Percentiles rank a stretch among this genome's conserved stretches.
phyloP scores from a whole-genome alignment of 2,113 vertebrate species.

The Cygnus buccinator region DNA sequence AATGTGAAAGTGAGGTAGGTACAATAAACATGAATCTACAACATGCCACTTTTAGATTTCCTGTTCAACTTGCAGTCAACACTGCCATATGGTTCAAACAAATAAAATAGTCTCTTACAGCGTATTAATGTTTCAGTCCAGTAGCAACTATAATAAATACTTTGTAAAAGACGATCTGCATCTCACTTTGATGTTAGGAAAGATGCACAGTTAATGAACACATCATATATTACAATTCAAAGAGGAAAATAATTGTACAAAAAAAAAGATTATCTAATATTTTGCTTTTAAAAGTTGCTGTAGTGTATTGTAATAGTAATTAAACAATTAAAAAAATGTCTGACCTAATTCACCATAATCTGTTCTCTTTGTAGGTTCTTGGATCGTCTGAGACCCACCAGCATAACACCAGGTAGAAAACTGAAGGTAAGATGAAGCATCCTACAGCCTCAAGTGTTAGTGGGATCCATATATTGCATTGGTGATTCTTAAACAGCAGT shows the following conservation, averaged over 20 bases:
- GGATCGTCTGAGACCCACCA: not conserved
- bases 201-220: not conserved
- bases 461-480: not conserved
- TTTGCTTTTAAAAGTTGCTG: not conserved
- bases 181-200: conserved; percentile 5
- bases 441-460: not conserved
- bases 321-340: not conserved
- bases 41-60: not conserved
- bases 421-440: conserved; percentile 55
- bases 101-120: not conserved
- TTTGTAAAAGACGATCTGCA: conserved; percentile 9
- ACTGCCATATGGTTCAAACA: not conserved
- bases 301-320: not conserved
- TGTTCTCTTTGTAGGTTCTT: conserved; percentile 18
- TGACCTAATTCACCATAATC: not conserved
- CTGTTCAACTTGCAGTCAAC: not conserved
- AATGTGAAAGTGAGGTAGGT: not conserved
- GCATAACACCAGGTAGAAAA: not conserved
- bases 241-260: not conserved
- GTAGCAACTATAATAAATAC: not conserved
- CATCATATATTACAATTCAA: not conserved
- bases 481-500: not conserved
- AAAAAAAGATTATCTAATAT: not conserved
- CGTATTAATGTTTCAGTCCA: not conserved
- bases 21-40: not conserved